phyloP scores from a whole-genome alignment of 2,888 invertebrate genomes.

The Hypomecis punctinalis region DNA sequence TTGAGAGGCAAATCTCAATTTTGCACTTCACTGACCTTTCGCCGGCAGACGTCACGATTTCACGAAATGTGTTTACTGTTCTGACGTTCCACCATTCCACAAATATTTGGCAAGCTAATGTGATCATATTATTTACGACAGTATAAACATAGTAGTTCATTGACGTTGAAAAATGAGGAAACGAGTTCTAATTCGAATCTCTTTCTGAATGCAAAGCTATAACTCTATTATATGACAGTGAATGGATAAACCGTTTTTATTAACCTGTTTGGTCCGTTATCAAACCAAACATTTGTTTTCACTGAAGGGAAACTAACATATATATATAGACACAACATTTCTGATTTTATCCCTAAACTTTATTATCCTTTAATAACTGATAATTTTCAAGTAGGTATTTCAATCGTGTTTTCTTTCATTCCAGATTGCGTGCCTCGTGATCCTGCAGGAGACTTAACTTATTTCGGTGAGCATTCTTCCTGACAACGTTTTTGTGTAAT shows the following conservation, averaged over 20 bases:
- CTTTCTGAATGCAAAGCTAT: too few relatives aligned
- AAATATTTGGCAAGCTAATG: constrained; percentile 34
- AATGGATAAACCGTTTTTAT: too few relatives aligned
- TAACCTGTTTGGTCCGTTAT: too few relatives aligned
- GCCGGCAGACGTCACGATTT: constrained; percentile 20
- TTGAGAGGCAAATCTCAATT: constrained; percentile 21
- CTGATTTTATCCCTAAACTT: background rate
- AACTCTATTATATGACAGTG: too few relatives aligned
- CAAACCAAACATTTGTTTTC: too few relatives aligned
- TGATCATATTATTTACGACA: constrained; percentile 1
- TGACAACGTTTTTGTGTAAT: constrained; percentile 39
- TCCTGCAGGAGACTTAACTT: constrained; percentile 53
- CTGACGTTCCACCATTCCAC: constrained; percentile 28
- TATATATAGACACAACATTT: background rate
- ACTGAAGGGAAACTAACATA: too few relatives aligned
- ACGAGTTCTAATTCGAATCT: too few relatives aligned
- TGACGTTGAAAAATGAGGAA: background rate
- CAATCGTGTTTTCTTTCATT: constrained; percentile 41
- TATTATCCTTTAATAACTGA: background rate
- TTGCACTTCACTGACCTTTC: constrained; percentile 52
- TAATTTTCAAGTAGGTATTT: constrained; percentile 14
- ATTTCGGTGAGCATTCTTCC: constrained; percentile 56
- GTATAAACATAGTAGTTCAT: background rate
- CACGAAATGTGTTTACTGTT: constrained; percentile 27
- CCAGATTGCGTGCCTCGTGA: constrained; percentile 53